phyloP scores from a whole-genome alignment of 2,888 invertebrate genomes.

The Oscheius sp. region DNA sequence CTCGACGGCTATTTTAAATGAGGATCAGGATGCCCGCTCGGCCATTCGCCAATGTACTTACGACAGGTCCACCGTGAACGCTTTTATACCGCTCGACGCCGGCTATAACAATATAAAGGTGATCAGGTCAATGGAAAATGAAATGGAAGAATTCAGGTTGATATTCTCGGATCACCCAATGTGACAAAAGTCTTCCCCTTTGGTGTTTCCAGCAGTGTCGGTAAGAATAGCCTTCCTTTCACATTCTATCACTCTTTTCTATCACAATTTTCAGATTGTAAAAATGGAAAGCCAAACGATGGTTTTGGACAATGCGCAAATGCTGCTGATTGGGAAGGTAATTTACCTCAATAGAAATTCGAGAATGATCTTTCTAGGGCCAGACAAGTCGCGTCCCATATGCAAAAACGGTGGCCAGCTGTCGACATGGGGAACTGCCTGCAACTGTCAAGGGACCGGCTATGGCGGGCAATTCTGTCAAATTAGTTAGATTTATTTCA shows the following conservation, averaged over 20 bases:
- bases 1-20: background rate
- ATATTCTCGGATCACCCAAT: background rate
- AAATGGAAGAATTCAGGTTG: background rate
- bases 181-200: constrained; percentile 22
- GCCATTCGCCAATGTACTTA: constrained; percentile 9
- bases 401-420: background rate
- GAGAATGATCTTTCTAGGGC: too few relatives aligned
- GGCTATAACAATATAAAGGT: constrained; percentile 16
- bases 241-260: background rate
- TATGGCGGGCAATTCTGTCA: constrained; percentile 13
- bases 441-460: background rate
- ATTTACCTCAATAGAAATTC: background rate
- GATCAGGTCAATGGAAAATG: background rate
- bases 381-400: constrained; percentile 11
- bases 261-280: constrained; percentile 10
- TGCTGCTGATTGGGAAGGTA: constrained; percentile 2
- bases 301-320: constrained; percentile 1
- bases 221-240: background rate
- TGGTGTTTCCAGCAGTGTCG: constrained; percentile 5
- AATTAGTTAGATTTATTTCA: background rate
- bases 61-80: background rate
- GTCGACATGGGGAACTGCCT: constrained; percentile 26
- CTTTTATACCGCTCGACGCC: background rate
- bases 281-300: background rate
- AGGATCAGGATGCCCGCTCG: background rate